Evolutionary conservation across 2,888 invertebrate species (phyloP).

Genomic region (Xestobium rufovillosum): DNA sequence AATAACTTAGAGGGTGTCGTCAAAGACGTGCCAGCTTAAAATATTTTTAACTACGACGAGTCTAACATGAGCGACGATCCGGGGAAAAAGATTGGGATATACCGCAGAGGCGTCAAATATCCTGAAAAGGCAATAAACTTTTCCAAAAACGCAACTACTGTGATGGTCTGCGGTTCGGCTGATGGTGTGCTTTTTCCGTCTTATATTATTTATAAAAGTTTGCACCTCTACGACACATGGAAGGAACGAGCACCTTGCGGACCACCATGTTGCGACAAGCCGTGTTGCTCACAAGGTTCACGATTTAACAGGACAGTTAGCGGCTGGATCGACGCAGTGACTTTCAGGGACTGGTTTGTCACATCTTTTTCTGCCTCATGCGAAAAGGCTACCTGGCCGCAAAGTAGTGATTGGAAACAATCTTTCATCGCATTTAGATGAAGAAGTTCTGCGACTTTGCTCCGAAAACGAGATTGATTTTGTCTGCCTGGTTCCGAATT

Average conservation of each 20-base stretch:
- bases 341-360: neutral
- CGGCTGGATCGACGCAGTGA: slow-evolving; percentile 1
- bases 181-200: slow-evolving; percentile 28
- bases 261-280: slow-evolving; percentile 21
- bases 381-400: slow-evolving; percentile 2
- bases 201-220: slow-evolving; percentile 31
- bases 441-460: slow-evolving; percentile 8
- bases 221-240: slow-evolving; percentile 28
- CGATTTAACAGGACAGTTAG: neutral
- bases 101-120: slow-evolving; percentile 15
- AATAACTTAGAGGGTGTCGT: slow-evolving; percentile 1
- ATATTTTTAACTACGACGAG: neutral
- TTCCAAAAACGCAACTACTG: slow-evolving; percentile 17
- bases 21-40: neutral
- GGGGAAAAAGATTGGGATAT: slow-evolving; percentile 11
- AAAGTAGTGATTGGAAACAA: slow-evolving; percentile 14
- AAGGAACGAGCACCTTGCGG: slow-evolving; percentile 29
- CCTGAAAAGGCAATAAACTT: slow-evolving; percentile 20
- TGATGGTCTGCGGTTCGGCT: slow-evolving; percentile 30
- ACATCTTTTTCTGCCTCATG: slow-evolving; percentile 3
- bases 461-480: slow-evolving; percentile 8
- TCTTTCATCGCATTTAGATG: slow-evolving; percentile 10
- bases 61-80: slow-evolving; percentile 6
- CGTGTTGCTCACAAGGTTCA: slow-evolving; percentile 5
- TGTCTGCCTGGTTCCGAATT: slow-evolving; percentile 9